Base-by-base conservation (phyloP, 2,888 invertebrate genomes). In the Metacarcinus magister region DNA sequence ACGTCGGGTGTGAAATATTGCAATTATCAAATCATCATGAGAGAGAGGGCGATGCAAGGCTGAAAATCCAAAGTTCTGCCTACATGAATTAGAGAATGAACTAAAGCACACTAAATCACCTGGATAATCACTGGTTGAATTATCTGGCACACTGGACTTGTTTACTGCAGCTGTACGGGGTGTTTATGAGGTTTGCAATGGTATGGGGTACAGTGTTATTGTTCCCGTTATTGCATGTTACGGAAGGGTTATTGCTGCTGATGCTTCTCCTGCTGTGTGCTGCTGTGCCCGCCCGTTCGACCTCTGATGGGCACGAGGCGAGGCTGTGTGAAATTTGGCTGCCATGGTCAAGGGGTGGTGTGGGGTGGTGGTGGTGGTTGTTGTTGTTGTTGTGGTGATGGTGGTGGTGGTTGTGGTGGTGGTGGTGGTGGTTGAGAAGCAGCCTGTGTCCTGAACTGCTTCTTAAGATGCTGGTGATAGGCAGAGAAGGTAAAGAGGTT, bases 151-250 rank as follows among this genome's bases (percentile, higher is more conserved):
- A n/a, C 3, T 75, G n/a, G 23, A 75, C 75, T 75, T 75, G 75
- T 75, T 23, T 75, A 75, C 75, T 8, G 28, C 7, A 2, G 75
- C 75, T 75, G n/a, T 75, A 75, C 28, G n/a, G 75, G 23, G 75
- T 75, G 75, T 75, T 75, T 75, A 75, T 75, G 75, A 2, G 75
- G 23, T 75, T 8, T 23, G 28, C 75, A n/a, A 75, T 75, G 75
- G 75, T 23, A 75, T 23, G 4, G 75, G 2, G 75, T n/a, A 23
- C 23, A n/a, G 28, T 75, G 75, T 75, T 75, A 75, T 75, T 75
- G 75, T 75, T 23, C 75, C 19, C 28, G 75, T 75, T 75, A 75
- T 75, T 75, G 75, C 75, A 75, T 28, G 75, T 75, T 75, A 75
- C 75, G 2, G 23, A 28, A 75, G n/a, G 23, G 75, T 75, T 75